Conservation (phyloP, 2,888 invertebrate species). For the Stictocephala bisonia region DNA sequence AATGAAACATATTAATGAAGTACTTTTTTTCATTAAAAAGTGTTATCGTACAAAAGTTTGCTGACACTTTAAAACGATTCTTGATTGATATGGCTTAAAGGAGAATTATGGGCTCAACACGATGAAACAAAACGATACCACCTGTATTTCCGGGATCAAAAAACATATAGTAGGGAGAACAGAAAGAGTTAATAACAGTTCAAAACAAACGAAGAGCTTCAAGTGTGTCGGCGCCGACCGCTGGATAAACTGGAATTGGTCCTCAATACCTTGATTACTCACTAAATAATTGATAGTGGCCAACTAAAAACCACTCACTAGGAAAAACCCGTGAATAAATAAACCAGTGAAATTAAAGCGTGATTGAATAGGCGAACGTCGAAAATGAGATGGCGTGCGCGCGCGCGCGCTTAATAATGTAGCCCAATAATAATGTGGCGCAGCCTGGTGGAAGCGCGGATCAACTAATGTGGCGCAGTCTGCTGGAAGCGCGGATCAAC, state of each 20-base stretch:
- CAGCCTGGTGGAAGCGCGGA: constrained; percentile 18
- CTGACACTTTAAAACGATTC: no score
- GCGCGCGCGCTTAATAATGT: constrained; percentile 31
- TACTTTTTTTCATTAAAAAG: no score
- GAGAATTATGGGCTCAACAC: no score
- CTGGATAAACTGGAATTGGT: not conserved
- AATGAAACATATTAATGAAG: no score
- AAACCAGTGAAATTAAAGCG: constrained; percentile 18
- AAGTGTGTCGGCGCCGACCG: not conserved
- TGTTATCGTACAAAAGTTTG: no score
- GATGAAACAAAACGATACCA: no score
- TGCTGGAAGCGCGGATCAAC: constrained; percentile 26
- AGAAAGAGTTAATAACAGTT: constrained; percentile 10
- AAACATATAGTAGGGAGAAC: no score
- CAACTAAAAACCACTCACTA: constrained; percentile 39
- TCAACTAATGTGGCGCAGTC: no score
- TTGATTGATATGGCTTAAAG: no score
- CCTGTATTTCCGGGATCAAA: no score
- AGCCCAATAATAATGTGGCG: constrained; percentile 29
- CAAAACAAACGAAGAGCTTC: not conserved
- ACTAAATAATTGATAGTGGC: constrained; percentile 37
- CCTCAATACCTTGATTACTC: constrained; percentile 35
- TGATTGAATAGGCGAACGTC: constrained; percentile 21
- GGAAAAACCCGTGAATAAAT: constrained; percentile 39
- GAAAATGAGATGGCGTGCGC: not conserved